These are phyloP conservation scores for Caenorhabditis remanei DNA, from an alignment of 1,140 invertebrate genomes.

Conservation along the genomic window DNA sequence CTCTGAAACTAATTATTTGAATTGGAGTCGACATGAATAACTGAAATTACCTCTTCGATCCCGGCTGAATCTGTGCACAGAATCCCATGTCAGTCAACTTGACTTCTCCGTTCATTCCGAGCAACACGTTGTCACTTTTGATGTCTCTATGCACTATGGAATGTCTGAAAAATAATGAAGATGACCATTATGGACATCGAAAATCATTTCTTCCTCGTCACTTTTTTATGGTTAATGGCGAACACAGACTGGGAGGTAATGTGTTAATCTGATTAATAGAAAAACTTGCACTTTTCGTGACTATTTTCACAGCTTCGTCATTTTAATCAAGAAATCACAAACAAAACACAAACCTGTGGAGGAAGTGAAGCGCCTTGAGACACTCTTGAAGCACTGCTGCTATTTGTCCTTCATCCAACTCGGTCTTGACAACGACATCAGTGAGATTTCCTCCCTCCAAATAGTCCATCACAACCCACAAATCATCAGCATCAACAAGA, in stretches of 20 bases:
- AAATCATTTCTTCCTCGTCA: slow-evolving; percentile 1
- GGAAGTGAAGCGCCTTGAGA: slow-evolving; percentile 74
- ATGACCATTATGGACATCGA: slow-evolving; percentile 14
- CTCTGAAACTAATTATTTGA: slow-evolving; percentile 43
- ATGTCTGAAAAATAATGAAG: slow-evolving; percentile 66
- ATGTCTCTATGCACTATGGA: slow-evolving; percentile 77
- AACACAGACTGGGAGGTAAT: background rate
- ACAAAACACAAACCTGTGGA: slow-evolving; percentile 70
- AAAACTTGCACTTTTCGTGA: background rate
- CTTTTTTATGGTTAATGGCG: slow-evolving; percentile 5
- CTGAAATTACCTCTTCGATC: slow-evolving; percentile 67
- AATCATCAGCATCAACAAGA: slow-evolving; percentile 78
- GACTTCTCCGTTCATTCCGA: slow-evolving; percentile 75
- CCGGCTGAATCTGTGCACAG: slow-evolving; percentile 77
- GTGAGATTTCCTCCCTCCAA: slow-evolving; percentile 81
- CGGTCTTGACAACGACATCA: slow-evolving; percentile 81
- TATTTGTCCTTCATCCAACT: slow-evolving; percentile 80
- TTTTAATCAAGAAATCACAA: background rate
- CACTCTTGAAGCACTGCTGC: slow-evolving; percentile 77
- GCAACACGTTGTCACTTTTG: slow-evolving; percentile 77
- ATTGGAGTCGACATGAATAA: background rate
- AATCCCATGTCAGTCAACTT: slow-evolving; percentile 77
- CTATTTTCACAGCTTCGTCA: background rate
- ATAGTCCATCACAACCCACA: slow-evolving; percentile 82
- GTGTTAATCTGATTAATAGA: background rate